Conservation (phyloP, 1,140 invertebrate genomes). For the Thaumatotibia leucotreta region DNA sequence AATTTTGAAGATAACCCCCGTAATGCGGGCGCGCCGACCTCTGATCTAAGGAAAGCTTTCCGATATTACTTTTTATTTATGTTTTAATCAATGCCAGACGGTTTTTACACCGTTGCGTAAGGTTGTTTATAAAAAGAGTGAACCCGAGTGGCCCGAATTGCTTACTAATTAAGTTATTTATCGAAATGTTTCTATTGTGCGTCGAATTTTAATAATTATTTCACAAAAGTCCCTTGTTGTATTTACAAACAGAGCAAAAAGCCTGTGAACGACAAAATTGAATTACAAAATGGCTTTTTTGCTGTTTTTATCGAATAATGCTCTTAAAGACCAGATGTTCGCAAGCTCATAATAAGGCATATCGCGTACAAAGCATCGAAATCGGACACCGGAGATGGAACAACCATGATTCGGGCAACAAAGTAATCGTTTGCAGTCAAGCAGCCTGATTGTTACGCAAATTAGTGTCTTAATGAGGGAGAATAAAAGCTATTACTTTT, state of each 20-base stretch:
- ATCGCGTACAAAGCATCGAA: slow-evolving; percentile 72
- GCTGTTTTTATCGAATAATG: slow-evolving; percentile 56
- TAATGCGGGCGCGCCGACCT: slow-evolving; percentile 49
- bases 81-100: slow-evolving; percentile 11
- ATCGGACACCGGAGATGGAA: slow-evolving; percentile 73
- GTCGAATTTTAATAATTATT: not conserved
- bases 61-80: slow-evolving; percentile 23
- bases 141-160: not conserved
- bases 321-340: slow-evolving; percentile 67
- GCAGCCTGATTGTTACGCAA: slow-evolving; percentile 25
- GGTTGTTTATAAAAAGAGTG: not conserved
- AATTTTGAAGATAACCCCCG: slow-evolving; percentile 66
- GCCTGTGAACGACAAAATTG: slow-evolving; percentile 38
- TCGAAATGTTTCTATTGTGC: not conserved
- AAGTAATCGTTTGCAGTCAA: slow-evolving; percentile 39
- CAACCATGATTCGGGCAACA: slow-evolving; percentile 51
- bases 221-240: not conserved
- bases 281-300: slow-evolving; percentile 59
- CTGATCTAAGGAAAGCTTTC: slow-evolving; percentile 44
- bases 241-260: slow-evolving; percentile 8
- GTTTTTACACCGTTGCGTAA: slow-evolving; percentile 8
- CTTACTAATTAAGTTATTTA: not conserved
- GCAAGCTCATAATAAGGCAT: slow-evolving; percentile 70
- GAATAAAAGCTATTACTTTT: slow-evolving; percentile 18
- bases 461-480: slow-evolving; percentile 29